A percentile compares a stretch with the other conserved stretches of the same genome.
These are phyloP conservation scores for Cyaniris semiargus DNA, from an alignment of 2,888 invertebrate species.

Conservation along the genomic window DNA sequence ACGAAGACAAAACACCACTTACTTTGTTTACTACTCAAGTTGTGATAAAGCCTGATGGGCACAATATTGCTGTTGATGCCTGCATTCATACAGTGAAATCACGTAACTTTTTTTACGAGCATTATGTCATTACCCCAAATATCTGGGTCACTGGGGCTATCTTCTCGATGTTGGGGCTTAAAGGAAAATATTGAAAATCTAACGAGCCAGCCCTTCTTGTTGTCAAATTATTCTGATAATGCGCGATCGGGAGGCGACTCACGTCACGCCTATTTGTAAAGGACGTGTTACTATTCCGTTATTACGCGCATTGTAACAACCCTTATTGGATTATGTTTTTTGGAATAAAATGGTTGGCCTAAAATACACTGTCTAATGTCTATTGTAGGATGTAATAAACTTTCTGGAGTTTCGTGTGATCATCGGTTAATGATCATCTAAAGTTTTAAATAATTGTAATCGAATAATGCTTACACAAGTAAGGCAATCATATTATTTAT, in stretches of 20 bases:
- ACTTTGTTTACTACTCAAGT: neutral
- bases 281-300: constrained; percentile 33
- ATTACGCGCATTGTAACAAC: constrained; percentile 29
- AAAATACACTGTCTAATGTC: neutral
- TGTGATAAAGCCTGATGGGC: neutral
- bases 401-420: too few species aligned
- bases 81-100: neutral
- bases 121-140: constrained; percentile 15
- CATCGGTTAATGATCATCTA: too few species aligned
- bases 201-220: constrained; percentile 30
- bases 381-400: neutral
- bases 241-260: constrained; percentile 26
- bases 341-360: neutral
- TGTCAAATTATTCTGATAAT: constrained; percentile 34
- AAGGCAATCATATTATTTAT: too few species aligned
- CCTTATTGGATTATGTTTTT: constrained; percentile 27
- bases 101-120: constrained; percentile 9
- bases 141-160: constrained; percentile 20
- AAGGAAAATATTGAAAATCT: constrained; percentile 31
- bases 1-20: neutral
- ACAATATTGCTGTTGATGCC: constrained; percentile 6
- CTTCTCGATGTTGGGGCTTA: neutral
- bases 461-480: too few species aligned
- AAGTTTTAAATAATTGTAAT: too few species aligned
- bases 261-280: constrained; percentile 32